Conservation (phyloP, 2,797 vertebrate genomes). For the Melanotaenia boesemani region DNA sequence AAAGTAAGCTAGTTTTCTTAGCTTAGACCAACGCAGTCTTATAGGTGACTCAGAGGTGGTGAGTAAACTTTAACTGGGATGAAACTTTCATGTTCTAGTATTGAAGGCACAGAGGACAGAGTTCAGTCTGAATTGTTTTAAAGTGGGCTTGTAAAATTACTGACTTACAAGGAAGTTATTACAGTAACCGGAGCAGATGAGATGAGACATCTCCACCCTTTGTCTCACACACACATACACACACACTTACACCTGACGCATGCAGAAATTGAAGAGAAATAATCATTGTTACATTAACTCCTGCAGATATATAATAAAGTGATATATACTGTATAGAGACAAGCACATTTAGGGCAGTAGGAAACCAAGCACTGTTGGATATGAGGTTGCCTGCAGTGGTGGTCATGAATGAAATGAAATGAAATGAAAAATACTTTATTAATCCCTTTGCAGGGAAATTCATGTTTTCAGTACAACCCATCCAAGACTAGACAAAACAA, state of each 20-base stretch:
- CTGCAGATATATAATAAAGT: background rate
- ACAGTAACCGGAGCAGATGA: background rate
- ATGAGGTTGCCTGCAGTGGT: constrained; percentile 14
- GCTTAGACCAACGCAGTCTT: no score
- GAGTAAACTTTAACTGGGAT: background rate
- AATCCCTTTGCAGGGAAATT: no score
- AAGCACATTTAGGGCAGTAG: constrained; percentile 8
- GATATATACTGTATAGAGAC: background rate
- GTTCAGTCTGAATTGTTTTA: constrained; percentile 6
- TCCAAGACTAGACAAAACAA: no score
- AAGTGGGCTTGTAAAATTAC: background rate
- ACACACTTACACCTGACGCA: background rate
- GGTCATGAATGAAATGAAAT: no score
- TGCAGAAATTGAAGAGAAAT: background rate
- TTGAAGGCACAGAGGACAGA: background rate
- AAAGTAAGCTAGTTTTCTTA: no score
- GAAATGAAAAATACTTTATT: no score
- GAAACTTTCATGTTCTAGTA: constrained; percentile 1
- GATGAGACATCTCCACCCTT: background rate
- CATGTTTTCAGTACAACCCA: no score
- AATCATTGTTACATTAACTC: background rate
- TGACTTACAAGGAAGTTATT: background rate
- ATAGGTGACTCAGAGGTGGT: background rate
- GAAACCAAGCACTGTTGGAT: background rate
- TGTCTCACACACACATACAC: background rate